Evolutionary conservation across 2,113 vertebrate species (phyloP), one percentile per base, ranked within the genome.

Genomic region (Zosterops borbonicus): DNA sequence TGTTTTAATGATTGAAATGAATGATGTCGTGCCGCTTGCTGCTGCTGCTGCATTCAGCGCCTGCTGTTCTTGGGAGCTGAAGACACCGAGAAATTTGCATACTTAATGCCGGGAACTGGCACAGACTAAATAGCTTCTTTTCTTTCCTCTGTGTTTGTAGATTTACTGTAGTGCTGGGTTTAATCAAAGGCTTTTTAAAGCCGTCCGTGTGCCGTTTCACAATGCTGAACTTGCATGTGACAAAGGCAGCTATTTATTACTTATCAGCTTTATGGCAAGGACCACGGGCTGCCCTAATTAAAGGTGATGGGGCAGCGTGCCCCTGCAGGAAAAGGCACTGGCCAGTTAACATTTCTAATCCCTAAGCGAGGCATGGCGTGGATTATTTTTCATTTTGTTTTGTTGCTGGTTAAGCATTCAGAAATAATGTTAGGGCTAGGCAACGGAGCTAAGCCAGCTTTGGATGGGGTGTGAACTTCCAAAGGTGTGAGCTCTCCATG

Each of bases 1-100:
- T 98, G 97, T 97, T 97, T 98, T 98, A 98, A 98, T 97, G 97
- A 98, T 98, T 97, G 97, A 97, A 98, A 98, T 97, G 97, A 98
- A 98, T 97, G 96, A 96, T 97, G 97, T 97, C 95, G 95, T 97
- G 96, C 95, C 79, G 97, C 96, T 95, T 81, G 96, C 96, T 95
- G 96, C 96, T 94, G 91, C 95, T 95, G 94, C 95, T 94, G 90
- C 94, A 96, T 97, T 97, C 97, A 97, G 94, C 94, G 93, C 96
- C 97, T 97, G 92, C 97, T 98, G 97, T 98, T 98, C 97, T 97
- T 95, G 83, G 96, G 94, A 98, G 97, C 96, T 96, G 96, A 97
- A 97, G 96, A 97, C 95, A 95, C 95, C 78, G 89, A 96, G 92
- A 94, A 96, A 98, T 98, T 98, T 98, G 97, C 98, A 98, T 98